Evolutionary conservation across 2,888 invertebrate species (phyloP).

Genomic region (Venusia cambrica): DNA sequence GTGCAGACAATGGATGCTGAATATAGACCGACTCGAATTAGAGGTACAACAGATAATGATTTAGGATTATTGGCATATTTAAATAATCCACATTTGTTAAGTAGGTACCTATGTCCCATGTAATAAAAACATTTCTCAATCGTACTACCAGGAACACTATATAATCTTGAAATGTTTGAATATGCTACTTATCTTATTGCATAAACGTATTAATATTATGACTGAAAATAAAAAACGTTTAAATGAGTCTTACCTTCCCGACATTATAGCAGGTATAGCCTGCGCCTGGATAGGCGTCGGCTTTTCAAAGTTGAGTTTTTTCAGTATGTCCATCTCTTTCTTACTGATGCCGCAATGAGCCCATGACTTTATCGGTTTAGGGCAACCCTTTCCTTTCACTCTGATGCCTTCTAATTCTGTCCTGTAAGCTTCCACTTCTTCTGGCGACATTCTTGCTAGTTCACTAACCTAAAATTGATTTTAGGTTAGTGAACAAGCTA

Average conservation of each 20-base stretch:
- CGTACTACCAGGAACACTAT: too few species aligned
- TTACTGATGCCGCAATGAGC: constrained; percentile 99
- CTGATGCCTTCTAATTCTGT: constrained; percentile 96
- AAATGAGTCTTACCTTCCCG: constrained; percentile 83
- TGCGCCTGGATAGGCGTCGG: constrained; percentile 99
- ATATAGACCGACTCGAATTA: too few species aligned
- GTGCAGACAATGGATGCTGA: too few species aligned
- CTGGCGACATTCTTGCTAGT: constrained; percentile 93
- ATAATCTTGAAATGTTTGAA: too few species aligned
- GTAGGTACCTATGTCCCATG: too few species aligned
- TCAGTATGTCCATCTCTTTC: constrained; percentile 95
- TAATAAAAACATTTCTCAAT: too few species aligned
- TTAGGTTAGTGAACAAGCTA: constrained; percentile 95
- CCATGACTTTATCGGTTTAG: constrained; percentile 97
- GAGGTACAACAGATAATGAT: too few species aligned
- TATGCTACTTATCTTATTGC: too few species aligned
- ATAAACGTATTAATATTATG: too few species aligned
- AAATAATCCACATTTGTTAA: too few species aligned
- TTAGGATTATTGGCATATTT: too few species aligned
- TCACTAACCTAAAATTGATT: constrained; percentile 95
- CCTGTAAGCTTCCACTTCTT: constrained; percentile 92
- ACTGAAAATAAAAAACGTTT: too few species aligned
- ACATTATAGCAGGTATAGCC: constrained; percentile 98
- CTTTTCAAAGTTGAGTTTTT: constrained; percentile 94
- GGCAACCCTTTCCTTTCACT: constrained; percentile 98